Base-by-base conservation (phyloP, 1,140 invertebrate species). In the Eumaeus atala region DNA sequence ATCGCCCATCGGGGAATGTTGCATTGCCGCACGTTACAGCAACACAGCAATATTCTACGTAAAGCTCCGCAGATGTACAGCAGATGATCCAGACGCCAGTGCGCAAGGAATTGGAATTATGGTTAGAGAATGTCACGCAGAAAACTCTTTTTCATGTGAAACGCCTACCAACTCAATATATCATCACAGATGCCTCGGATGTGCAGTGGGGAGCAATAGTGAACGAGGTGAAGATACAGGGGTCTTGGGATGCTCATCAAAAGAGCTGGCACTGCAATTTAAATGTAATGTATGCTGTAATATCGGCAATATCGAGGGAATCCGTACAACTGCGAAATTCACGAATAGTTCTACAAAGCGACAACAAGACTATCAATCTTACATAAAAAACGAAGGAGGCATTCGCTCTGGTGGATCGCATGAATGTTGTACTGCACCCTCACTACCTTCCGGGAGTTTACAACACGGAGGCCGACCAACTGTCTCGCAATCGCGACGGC, bases 1-100 rank as follows among this genome's bases (percentile, higher is more conserved):
- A n/a, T n/a, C n/a, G n/a, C n/a, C n/a, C n/a, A 66, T 82, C 54
- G 88, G 89, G 47, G 89, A 90, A 70, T 59, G 48, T 51, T 67
- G 54, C 66, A 66, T 52, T 69, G 62, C 51, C 63, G 63, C 0
- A 18, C 11, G 5, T 51, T 74, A 21, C 62, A 65, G 34, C 55
- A 54, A 8, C 48, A 62, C 60, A 59, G 60, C 58, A 54, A 54
- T n/a, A 9, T 42, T 42, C 50, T 61, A 2, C 47, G 50, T 7
- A 52, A 44, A 11, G 10, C 7, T 17, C 48, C 53, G 8, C 21
- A n/a, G n/a, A 50, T 7, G 12, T 18, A 9, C 37, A 18, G 14
- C 33, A 21, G 16, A 35, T 28, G 34, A 56, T 40, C 14, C 10
- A 16, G 53, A 17, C 48, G 33, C 16, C 48, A 9, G 59, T 51